Evolutionary conservation across 2,113 vertebrate species (phyloP).

Genomic region (Microcebus griseorufus): DNA sequence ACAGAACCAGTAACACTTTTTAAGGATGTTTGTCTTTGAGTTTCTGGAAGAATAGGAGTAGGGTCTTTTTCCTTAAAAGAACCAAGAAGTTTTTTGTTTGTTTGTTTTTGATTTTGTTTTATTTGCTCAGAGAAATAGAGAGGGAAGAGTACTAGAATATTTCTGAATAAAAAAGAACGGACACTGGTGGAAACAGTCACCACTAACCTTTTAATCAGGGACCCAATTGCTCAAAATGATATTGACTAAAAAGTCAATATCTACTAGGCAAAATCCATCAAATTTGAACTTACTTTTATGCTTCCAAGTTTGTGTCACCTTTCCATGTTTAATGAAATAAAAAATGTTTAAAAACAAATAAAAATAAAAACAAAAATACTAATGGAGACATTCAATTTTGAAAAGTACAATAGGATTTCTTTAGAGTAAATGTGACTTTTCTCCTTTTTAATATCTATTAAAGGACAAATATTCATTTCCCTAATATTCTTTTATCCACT

Average conservation of each 20-base stretch:
- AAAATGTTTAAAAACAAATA: neutral
- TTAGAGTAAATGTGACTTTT: slow-evolving; percentile 11
- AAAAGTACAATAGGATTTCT: neutral
- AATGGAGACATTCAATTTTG: neutral
- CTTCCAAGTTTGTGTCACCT: neutral
- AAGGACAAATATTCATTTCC: neutral
- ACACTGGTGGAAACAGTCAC: neutral
- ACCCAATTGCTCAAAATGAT: neutral
- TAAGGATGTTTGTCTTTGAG: neutral
- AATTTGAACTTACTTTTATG: neutral
- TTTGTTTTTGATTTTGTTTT: neutral
- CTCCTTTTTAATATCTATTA: neutral
- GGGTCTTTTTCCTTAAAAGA: neutral
- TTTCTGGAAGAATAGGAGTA: neutral
- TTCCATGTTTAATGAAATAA: neutral
- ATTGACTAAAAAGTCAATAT: neutral
- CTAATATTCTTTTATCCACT: neutral
- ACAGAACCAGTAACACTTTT: neutral
- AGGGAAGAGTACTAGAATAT: neutral
- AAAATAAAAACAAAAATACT: neutral
- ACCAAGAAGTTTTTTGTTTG: neutral
- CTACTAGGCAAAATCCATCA: neutral
- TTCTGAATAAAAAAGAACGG: neutral
- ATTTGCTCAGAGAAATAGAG: neutral
- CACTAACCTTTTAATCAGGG: neutral